Base-by-base conservation (phyloP, 2,888 invertebrate genomes). In the Mallateleia sp. region DNA sequence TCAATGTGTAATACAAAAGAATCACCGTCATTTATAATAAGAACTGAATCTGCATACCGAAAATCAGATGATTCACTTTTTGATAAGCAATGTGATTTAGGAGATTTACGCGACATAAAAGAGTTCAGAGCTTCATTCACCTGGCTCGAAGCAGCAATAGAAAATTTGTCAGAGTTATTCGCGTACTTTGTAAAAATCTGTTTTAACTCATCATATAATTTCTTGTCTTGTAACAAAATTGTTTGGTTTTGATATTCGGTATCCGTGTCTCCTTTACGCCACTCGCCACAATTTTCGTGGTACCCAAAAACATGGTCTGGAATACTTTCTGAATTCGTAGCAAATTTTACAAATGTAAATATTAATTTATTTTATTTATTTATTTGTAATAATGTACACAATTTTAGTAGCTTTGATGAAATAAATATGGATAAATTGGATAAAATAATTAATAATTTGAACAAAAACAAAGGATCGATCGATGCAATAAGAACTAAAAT, bases 11-110 rank as follows among this genome's bases (percentile, higher is more conserved):
- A 15, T 18, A 77, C 14, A 78, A 22, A 78, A n/a, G 54, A 66
- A 18, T 47, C 24, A 9, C 78, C 78, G 9, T 79, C 67, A 18
- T 79, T 79, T 45, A 50, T 47, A 4, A 22, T 60, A 4, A 45
- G 25, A 15, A 58, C 50, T 20, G 67, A n/a, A 24, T 58, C 58
- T 24, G 78, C 78, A 28, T 50, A 79, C 22, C 78, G 9, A 60
- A 58, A 47, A 79, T 79, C 78, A 8, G 56, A 54, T 34, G 78
- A 79, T 25, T 67, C 78, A 20, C 78, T 79, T 60, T 38, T 47
- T 7, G 67, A 78, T 22, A 52, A 80, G 32, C 62, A 79, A 4
- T 62, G 38, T 11, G 14, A 69, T 25, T 80, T 80, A 9, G 80
- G 62, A 42, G 71, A 58, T 80, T 69, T 60, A 15, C 32, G 60